phyloP scores from a whole-genome alignment of 2,797 vertebrate genomes.

The Poecile montanus region DNA sequence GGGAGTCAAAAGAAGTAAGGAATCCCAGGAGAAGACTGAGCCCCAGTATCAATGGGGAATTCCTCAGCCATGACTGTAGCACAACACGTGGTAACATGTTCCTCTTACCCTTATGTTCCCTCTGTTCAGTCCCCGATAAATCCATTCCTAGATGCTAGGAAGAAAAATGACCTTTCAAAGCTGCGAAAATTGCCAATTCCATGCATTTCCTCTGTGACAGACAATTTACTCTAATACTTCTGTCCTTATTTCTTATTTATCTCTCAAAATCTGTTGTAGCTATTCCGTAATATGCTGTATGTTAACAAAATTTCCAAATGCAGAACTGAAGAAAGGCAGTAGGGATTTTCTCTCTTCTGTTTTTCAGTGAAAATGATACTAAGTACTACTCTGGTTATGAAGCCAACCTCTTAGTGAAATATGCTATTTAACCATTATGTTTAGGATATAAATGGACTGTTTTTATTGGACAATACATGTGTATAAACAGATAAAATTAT shows the following conservation, averaged over 20 bases:
- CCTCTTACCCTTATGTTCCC: background rate
- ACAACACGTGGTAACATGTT: background rate
- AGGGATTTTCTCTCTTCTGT: background rate
- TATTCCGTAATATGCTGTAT: background rate
- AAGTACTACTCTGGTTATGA: background rate
- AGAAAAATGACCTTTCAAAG: constrained; percentile 16
- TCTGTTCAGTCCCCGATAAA: background rate
- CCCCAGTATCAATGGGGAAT: background rate
- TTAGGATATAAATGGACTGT: constrained; percentile 34
- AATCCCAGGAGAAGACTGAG: background rate
- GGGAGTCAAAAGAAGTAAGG: background rate
- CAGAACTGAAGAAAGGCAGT: background rate
- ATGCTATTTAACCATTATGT: constrained; percentile 21
- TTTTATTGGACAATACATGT: constrained; percentile 43
- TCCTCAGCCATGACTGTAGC: background rate
- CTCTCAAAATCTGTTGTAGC: background rate
- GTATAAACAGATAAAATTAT: constrained; percentile 41
- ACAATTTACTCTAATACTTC: background rate
- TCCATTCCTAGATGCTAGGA: background rate
- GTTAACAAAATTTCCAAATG: constrained; percentile 15
- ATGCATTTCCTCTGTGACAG: background rate
- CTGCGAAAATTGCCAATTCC: background rate
- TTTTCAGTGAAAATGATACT: constrained; percentile 15
- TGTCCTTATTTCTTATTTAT: background rate
- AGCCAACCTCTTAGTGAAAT: constrained; percentile 42